These are phyloP conservation scores for Zhuqinia jingwanae DNA, from an alignment of 2,888 invertebrate species.

Conservation along the genomic window DNA sequence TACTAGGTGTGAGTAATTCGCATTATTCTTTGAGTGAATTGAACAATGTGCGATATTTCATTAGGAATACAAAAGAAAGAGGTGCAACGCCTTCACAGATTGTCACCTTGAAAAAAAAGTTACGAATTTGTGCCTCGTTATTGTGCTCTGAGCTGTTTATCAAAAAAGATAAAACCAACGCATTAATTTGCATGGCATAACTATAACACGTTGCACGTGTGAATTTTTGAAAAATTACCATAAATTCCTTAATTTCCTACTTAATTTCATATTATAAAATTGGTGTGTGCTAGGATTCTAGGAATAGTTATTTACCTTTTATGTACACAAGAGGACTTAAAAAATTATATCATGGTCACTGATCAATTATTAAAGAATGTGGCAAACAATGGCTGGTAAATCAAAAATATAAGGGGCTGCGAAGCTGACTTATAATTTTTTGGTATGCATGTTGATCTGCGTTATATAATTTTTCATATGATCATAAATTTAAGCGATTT, in stretches of 20 bases:
- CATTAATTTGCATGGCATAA: constrained; percentile 27
- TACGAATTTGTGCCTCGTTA: no score
- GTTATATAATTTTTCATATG: no score
- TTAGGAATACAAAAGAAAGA: not conserved
- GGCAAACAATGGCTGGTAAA: no score
- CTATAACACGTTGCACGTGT: constrained; percentile 26
- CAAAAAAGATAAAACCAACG: not conserved
- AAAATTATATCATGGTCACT: constrained; percentile 6
- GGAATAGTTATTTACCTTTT: no score
- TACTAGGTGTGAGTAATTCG: not conserved
- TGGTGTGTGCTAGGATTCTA: no score
- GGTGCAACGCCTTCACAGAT: constrained; percentile 40
- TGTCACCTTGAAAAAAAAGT: constrained; percentile 57
- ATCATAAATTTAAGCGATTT: no score
- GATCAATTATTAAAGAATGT: no score
- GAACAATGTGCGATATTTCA: constrained; percentile 52
- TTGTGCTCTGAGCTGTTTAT: constrained; percentile 1
- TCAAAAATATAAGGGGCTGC: no score
- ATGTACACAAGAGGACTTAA: no score
- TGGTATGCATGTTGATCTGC: no score
- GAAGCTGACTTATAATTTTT: no score
- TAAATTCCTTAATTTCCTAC: not conserved
- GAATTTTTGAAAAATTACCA: constrained; percentile 22
- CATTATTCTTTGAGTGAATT: constrained; percentile 6
- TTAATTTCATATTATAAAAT: constrained; percentile 23